Base-by-base conservation (phyloP, 2,113 vertebrate genomes). In the Suncus etruscus region DNA sequence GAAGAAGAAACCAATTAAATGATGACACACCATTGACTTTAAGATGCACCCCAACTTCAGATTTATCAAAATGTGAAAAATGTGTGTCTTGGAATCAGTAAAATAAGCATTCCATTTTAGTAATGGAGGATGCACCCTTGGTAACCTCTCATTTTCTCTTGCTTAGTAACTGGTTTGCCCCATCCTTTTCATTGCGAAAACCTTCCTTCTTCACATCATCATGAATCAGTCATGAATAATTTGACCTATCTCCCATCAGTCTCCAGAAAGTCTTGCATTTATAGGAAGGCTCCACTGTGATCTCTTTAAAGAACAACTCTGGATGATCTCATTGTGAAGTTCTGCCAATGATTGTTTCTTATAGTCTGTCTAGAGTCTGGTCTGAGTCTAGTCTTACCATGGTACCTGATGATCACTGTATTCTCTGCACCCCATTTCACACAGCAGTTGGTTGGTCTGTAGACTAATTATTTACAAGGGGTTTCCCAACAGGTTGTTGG, bases 401-500 rank as follows among this genome's bases (percentile, higher is more conserved):
- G 18, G 72, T 80, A 81, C 63, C 89, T 90, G 92, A 48, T 77
- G 79, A 77, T 65, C 75, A 50, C 90, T 80, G 48, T 32, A 24
- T 4, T 93, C 48, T 47, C 68, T 83, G 54, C 29, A 54, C 66
- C 47, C 75, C 11, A 4, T 90, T 51, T 75, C 69, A n/a, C 68
- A 50, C 31, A 29, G 70, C 16, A 54, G 81, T 68, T 74, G 63
- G 58, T 72, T 63, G 11, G n/a, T 66, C 47, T 68, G 75, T n/a
- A 65, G 63, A 61, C 58, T 50, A 24, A 24, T 88, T 87, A 86
- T 81, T 83, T 63, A 78, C 78, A 80, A 82, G 48, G 54, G 54
- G 89, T 75, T 91, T 95, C 90, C 86, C 90, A 90, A 12, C 90
- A 88, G 45, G 80, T 54, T 91, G 24, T 25, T 48, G 83, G 69